Evolutionary conservation across 2,113 vertebrate species (phyloP), one percentile per base, ranked within the genome.

Genomic region (Pholis gunnellus): DNA sequence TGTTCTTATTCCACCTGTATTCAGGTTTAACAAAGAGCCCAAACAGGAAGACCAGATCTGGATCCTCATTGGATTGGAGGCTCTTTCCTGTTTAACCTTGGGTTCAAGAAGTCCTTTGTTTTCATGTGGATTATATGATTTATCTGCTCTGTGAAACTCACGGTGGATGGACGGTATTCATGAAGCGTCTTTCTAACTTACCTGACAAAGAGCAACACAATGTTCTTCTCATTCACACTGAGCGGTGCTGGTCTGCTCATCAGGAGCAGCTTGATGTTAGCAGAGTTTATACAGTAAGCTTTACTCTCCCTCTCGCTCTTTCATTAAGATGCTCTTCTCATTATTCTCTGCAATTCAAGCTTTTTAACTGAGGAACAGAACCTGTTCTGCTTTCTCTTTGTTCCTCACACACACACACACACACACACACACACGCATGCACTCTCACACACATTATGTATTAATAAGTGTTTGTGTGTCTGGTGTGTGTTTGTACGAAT

Each of bases 331-430:
- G 38, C 38, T 25, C 83, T 56, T 74, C 73, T 73, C 83, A 76
- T 82, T 86, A 88, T 83, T 84, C 82, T 34, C 38, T 42, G 74
- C 74, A 86, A 86, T 82, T 81, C 82, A 88, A 83, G 74, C 84
- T 42, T 54, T 87, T 89, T 69, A 83, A 70, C 76, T 76, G 71
- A 63, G 22, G 15, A 29, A 50, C 65, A 72, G 57, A 80, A 78
- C 63, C 42, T 64, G 75, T 75, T 54, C 61, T 31, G 17, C 68
- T 72, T 68, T 63, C n/a, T 50, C 64, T 77, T 77, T 84, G 59
- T 71, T 72, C 20, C 29, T 38, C 46, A 63, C 65, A 42, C 22
- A 25, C 31, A 40, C 29, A 44, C 75, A 60, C 54, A 50, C 57
- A 40, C 38, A 46, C 13, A 22, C 54, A 31, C 17, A 36, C 71